Percentiles rank a stretch among this genome's conserved stretches.
phyloP scores from a whole-genome alignment of 2,797 vertebrate species.

The Kryptopterus vitreolus region DNA sequence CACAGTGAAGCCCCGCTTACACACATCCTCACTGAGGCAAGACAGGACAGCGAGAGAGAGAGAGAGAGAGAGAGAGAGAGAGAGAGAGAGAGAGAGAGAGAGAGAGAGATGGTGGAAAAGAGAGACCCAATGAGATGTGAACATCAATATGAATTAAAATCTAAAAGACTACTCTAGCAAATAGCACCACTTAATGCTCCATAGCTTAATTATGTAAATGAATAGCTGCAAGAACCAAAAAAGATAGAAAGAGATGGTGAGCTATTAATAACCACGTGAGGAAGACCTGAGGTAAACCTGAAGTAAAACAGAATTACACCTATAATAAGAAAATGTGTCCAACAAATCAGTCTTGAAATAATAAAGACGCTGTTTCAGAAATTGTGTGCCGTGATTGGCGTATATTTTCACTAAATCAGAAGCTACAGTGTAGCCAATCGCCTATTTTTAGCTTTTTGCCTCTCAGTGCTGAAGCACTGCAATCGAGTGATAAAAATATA shows the following conservation, averaged over 20 bases:
- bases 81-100: not conserved
- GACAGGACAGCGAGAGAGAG: not conserved
- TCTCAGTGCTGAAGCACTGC: constrained; percentile 39
- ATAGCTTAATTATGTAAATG: not conserved
- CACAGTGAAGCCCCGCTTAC: constrained; percentile 96
- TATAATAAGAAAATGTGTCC: not conserved
- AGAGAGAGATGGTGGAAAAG: not conserved
- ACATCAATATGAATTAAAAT: not conserved
- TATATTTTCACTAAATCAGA: not conserved
- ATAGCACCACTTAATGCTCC: constrained; percentile 1
- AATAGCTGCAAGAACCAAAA: not conserved
- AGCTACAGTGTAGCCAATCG: not conserved
- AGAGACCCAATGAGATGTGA: not conserved
- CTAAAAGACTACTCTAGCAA: not conserved
- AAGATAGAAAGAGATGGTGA: not conserved
- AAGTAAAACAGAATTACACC: not conserved
- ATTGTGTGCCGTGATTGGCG: not conserved
- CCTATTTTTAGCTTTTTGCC: constrained; percentile 51
- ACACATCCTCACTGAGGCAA: constrained; percentile 88
- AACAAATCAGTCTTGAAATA: not conserved
- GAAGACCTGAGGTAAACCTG: too few relatives aligned
- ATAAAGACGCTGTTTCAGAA: not conserved
- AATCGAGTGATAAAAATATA: constrained; percentile 57
- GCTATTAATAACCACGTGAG: not conserved
- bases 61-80: constrained; percentile 19